Evolutionary conservation across 2,113 vertebrate genomes (phyloP), one percentile per base, ranked within the genome.

Genomic region (Erythrolamprus reginae): DNA sequence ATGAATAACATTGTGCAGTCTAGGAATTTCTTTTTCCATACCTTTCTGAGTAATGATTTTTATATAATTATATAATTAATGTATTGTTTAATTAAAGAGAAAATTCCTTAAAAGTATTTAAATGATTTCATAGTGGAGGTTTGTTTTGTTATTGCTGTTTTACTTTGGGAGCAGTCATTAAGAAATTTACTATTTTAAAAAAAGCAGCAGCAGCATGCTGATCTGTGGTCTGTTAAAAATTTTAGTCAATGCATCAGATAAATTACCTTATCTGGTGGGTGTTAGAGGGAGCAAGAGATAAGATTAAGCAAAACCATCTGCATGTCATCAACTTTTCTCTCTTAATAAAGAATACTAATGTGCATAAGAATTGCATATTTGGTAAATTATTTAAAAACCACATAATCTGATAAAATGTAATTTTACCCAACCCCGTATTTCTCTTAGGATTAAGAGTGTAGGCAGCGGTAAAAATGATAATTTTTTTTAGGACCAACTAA

Each of bases 181-280:
- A 96, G 89, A 93, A 93, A 92, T 95, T 90, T 93, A 92, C 92
- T 95, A 95, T 56, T 56, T 94, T n/a, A n/a, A 92, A 91, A 93
- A 96, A 93, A 19, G 8, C 2, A 51, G 51, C 7, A 77, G 33
- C 94, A 83, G 19, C 45, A 6, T 92, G 53, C 84, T 93, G 91
- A 93, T 91, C 91, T 95, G 51, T 53, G 89, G 58, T 91, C 90
- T 87, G 92, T 93, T 90, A 86, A 87, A 87, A 92, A 94, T 93
- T 83, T 48, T 92, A 92, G 87, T 65, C 56, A 90, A 88, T 88
- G 89, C 92, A 93, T 91, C 33, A 92, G 91, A 89, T 58, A 1
- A 0, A 50, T 28, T 90, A 89, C 0, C 0, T 53, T 89, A 52
- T 88, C 77, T 85, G 19, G 91, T 3, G 82, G 24, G 5, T 61